Base-by-base conservation (phyloP, 2,797 vertebrate species). In the Malurus leucopterus region DNA sequence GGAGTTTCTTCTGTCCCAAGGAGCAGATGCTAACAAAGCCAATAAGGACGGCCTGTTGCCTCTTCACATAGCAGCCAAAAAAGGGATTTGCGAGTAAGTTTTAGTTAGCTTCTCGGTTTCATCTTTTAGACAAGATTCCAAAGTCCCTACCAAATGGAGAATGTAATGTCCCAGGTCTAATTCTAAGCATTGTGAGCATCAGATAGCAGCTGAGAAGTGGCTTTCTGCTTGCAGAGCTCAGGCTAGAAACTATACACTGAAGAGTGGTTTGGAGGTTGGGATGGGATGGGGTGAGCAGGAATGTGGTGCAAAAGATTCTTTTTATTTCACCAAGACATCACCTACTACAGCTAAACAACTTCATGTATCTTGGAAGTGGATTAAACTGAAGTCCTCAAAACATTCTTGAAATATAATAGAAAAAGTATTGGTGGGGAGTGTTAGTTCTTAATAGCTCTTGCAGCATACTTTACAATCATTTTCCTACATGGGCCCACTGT, bases 1-100 rank as follows among this genome's bases (percentile, higher is more conserved):
- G 49, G 96, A 97, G 46, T 97, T 98, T 59, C 97, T 99, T 74
- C 94, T 99, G 88, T 94, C 97, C 5, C 98, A 98, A 86, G 98
- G 97, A 13, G 98, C 98, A 21, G 99, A 99, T 29, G 98, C 98
- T 91, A 99, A 99, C 96, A 99, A 97, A 96, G 88, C 98, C 71
- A 97, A 97, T 50, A 98, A 98, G 81, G 96, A 98, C 10, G 98
- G 98, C 26, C 86, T 98, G 65, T 96, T 99, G 55, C 99, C 99
- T 4, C 98, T 99, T 57, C 99, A 99, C 63, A 75, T 98, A 9
- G 99, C 99, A 79, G 97, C 99, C 69, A 98, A 98, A 93, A 97
- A 93, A 77, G 99, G 98, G 71, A 97, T 96, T 92, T 96, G 98
- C 64, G 95, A 92, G 99, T 99, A 97, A 98, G 99, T 91, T 90